Conservation (phyloP, 1,140 invertebrate species). For the Lasioglossum albipes region DNA sequence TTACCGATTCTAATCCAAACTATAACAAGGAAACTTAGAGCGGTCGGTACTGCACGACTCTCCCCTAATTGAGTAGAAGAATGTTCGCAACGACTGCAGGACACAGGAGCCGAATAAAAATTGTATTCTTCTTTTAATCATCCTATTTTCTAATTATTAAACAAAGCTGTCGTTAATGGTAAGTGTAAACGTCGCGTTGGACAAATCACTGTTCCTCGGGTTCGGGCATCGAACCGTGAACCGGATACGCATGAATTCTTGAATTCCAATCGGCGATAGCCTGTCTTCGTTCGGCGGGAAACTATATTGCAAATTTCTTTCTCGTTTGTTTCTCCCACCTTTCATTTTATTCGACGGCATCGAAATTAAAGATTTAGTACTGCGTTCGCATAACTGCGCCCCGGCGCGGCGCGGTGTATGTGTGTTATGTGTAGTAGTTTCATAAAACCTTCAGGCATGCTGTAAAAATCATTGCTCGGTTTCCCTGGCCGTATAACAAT, state of each 20-base stretch:
- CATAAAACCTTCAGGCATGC: constrained; percentile 57
- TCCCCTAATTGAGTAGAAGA: too few species aligned
- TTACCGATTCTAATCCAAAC: too few species aligned
- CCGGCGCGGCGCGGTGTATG: too few species aligned
- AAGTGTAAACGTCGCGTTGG: not conserved
- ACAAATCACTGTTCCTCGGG: not conserved
- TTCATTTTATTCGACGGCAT: not conserved
- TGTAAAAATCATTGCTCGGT: constrained; percentile 59
- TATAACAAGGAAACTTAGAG: too few species aligned
- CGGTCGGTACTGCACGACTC: too few species aligned
- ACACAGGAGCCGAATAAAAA: too few species aligned
- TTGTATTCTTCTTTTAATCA: not conserved
- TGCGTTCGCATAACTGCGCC: too few species aligned
- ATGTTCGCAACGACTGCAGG: too few species aligned
- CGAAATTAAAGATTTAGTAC: too few species aligned
- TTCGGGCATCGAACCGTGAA: not conserved
- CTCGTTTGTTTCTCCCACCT: not conserved
- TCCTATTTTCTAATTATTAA: not conserved
- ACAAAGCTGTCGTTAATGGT: not conserved
- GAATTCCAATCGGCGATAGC: constrained; percentile 51
- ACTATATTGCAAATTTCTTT: constrained; percentile 11
- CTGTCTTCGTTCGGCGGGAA: constrained; percentile 11
- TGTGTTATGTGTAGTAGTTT: constrained; percentile 14
- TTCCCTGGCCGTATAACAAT: constrained; percentile 47
- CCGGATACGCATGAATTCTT: constrained; percentile 38